A percentile compares a stretch with the other conserved stretches of the same genome.
Conservation (phyloP, 2,888 invertebrate genomes). For the Protophormia terraenovae region DNA sequence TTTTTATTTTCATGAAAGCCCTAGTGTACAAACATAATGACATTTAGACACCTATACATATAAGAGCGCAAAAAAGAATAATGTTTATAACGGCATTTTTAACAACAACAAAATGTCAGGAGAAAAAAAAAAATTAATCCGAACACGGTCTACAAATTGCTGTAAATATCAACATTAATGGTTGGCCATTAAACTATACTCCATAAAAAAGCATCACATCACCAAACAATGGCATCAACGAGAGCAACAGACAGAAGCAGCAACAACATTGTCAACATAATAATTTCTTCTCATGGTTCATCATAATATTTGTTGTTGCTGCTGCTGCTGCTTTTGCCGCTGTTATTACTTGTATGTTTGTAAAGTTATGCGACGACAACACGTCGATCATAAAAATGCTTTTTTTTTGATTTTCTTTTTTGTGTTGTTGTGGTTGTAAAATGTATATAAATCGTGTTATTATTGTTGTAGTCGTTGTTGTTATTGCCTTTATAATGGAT, state of each 20-base stretch:
- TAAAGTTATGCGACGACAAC: slow-evolving; percentile 35
- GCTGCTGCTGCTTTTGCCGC: no score
- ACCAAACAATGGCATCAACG: slow-evolving; percentile 28
- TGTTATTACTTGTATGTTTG: neutral
- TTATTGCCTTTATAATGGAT: slow-evolving; percentile 38
- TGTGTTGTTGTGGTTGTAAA: slow-evolving; percentile 47
- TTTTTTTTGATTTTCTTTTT: slow-evolving; percentile 26
- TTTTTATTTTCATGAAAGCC: no score
- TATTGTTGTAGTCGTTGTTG: slow-evolving; percentile 31
- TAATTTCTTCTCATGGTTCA: slow-evolving; percentile 32
- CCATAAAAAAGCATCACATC: slow-evolving; percentile 59
- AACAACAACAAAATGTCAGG: slow-evolving; percentile 12
- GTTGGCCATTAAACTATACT: slow-evolving; percentile 58
- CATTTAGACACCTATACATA: neutral
- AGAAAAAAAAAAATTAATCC: slow-evolving; percentile 56
- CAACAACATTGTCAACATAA: slow-evolving; percentile 43
- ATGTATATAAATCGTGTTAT: slow-evolving; percentile 45
- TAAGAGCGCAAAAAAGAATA: neutral
- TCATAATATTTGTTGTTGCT: slow-evolving; percentile 34
- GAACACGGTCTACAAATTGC: slow-evolving; percentile 61
- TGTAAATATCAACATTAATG: slow-evolving; percentile 64
- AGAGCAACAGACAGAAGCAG: slow-evolving; percentile 22
- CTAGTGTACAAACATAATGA: no score
- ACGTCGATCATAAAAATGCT: slow-evolving; percentile 64
- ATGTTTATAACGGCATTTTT: slow-evolving; percentile 24